These are phyloP conservation scores for Lobophora halterata DNA, from an alignment of 2,888 invertebrate species.

Conservation along the genomic window DNA sequence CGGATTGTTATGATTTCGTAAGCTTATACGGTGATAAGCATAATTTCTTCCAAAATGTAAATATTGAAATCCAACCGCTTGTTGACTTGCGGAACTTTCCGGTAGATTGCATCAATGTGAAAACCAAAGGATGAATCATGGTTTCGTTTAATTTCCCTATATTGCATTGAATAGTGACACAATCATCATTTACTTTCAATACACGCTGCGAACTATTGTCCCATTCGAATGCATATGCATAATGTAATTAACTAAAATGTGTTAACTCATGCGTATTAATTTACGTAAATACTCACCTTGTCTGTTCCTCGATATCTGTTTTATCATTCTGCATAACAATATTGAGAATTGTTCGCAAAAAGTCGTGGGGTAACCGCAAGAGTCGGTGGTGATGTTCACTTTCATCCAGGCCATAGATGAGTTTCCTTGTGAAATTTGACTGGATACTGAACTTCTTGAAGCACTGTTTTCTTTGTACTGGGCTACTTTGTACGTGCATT, in stretches of 20 bases:
- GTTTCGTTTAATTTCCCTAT: no score
- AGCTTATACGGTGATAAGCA: no score
- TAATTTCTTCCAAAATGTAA: no score
- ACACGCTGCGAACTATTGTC: slow-evolving; percentile 12
- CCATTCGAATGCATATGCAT: slow-evolving; percentile 14
- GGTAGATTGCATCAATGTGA: no score
- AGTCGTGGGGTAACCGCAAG: slow-evolving; percentile 73
- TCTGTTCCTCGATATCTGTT: slow-evolving; percentile 81
- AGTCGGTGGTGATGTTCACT: slow-evolving; percentile 68
- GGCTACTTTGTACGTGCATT: slow-evolving; percentile 66
- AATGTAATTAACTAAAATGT: slow-evolving; percentile 12
- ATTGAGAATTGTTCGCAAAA: slow-evolving; percentile 81
- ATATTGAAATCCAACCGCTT: no score
- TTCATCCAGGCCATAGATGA: slow-evolving; percentile 77
- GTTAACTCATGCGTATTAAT: slow-evolving; percentile 3
- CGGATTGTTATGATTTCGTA: no score
- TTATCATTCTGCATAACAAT: slow-evolving; percentile 80
- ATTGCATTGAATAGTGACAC: slow-evolving; percentile 3
- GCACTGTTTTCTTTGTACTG: slow-evolving; percentile 54
- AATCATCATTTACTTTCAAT: slow-evolving; percentile 3
- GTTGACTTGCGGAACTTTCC: no score
- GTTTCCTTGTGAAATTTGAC: slow-evolving; percentile 59
- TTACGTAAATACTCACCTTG: slow-evolving; percentile 57
- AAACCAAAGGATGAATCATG: no score
- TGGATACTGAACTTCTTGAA: slow-evolving; percentile 60